Conservation (phyloP, 1,140 invertebrate species). For the Pemphigus obesinymphae region DNA sequence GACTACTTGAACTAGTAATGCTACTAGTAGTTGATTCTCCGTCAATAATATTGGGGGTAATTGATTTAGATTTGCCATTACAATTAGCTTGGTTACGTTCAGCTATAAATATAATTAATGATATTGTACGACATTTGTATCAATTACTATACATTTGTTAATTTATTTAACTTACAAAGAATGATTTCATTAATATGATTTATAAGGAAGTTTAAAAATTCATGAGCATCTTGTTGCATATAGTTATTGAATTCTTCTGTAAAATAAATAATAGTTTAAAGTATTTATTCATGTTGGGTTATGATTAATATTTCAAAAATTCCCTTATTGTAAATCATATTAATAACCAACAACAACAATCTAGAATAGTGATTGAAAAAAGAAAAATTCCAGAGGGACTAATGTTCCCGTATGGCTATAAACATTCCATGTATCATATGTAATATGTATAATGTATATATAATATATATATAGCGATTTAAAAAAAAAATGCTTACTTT, state of each 20-base stretch:
- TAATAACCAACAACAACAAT: too few relatives aligned
- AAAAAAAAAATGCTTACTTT: too few relatives aligned
- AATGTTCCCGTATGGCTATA: too few relatives aligned
- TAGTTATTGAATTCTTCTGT: constrained; percentile 99
- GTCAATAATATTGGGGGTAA: constrained; percentile 50
- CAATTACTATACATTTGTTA: not conserved
- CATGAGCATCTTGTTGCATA: constrained; percentile 99
- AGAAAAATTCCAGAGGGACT: too few relatives aligned
- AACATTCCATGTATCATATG: too few relatives aligned
- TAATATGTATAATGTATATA: too few relatives aligned
- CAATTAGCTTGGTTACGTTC: constrained; percentile 71
- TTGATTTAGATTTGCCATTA: constrained; percentile 51
- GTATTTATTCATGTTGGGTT: not conserved
- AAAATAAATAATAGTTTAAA: constrained; percentile 51
- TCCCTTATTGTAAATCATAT: too few relatives aligned
- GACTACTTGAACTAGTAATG: constrained; percentile 46
- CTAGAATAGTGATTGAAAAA: too few relatives aligned
- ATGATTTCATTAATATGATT: constrained; percentile 95
- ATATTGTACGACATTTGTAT: too few relatives aligned
- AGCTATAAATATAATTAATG: constrained; percentile 55
- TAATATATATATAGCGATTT: too few relatives aligned
- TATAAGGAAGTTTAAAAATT: constrained; percentile 98
- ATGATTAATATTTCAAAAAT: too few relatives aligned
- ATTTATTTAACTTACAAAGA: constrained; percentile 60
- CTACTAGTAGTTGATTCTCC: constrained; percentile 54